phyloP scores from a whole-genome alignment of 2,797 vertebrate species.

The Chaunax sp. region DNA sequence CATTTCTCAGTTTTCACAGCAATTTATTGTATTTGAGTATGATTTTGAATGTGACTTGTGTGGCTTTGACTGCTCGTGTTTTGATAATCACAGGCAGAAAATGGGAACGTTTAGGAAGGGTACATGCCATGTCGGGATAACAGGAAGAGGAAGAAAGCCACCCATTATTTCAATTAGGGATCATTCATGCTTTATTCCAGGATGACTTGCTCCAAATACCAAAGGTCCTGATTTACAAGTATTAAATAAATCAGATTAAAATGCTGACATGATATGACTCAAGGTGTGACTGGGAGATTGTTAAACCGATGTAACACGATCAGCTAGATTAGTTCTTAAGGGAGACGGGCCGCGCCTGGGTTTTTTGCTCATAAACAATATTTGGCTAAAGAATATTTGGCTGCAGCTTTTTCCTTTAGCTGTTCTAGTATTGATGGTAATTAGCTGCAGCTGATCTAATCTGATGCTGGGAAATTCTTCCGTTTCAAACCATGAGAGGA shows the following conservation, averaged over 20 bases:
- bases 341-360: too few relatives aligned
- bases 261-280: neutral
- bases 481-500: neutral
- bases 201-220: neutral
- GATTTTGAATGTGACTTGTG: neutral
- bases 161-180: neutral
- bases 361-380: neutral
- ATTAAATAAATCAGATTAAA: neutral
- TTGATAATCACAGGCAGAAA: constrained; percentile 2
- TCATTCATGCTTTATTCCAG: neutral
- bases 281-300: too few relatives aligned
- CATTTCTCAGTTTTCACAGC: neutral
- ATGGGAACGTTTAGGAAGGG: neutral
- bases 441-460: neutral
- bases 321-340: neutral
- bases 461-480: neutral
- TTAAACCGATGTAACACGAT: neutral
- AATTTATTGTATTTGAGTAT: neutral
- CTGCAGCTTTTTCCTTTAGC: neutral
- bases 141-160: neutral
- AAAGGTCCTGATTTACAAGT: too few relatives aligned
- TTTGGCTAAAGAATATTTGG: neutral
- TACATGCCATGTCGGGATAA: too few relatives aligned
- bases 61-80: neutral
- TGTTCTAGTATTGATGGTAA: neutral